These are phyloP conservation scores for Pseudoatta argentina DNA, from an alignment of 1,140 invertebrate genomes.

Conservation along the genomic window DNA sequence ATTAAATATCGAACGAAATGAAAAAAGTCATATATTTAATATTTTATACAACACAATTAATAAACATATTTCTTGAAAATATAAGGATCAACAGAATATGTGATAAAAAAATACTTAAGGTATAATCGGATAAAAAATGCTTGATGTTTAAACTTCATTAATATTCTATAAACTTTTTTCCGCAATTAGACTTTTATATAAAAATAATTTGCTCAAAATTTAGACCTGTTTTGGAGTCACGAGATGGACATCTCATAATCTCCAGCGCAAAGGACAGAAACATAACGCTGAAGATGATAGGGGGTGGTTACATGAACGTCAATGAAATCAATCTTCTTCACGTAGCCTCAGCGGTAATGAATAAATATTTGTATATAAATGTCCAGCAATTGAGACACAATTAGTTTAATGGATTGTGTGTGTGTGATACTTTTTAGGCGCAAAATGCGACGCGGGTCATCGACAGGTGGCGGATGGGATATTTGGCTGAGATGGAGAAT, in stretches of 20 bases:
- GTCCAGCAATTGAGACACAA: conserved; percentile 6
- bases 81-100: not conserved
- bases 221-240: conserved; percentile 89
- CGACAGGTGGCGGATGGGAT: conserved; percentile 82
- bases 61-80: not conserved
- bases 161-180: not conserved
- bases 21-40: not conserved
- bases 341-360: conserved; percentile 84
- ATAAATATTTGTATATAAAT: not conserved
- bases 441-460: conserved; percentile 82
- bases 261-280: conserved; percentile 88
- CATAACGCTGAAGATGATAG: conserved; percentile 88
- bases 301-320: conserved; percentile 88
- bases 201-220: conserved; percentile 41
- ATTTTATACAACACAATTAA: not conserved
- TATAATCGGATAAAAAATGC: not conserved
- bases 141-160: not conserved
- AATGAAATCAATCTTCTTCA: conserved; percentile 88
- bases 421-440: conserved; percentile 73
- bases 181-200: not conserved
- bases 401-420: not conserved
- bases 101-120: not conserved
- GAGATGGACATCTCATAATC: conserved; percentile 89
- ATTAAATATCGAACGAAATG: not conserved
- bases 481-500: conserved; percentile 79